A percentile compares a stretch with the other conserved stretches of the same genome.
Evolutionary conservation across 1,140 invertebrate species (phyloP).

Genomic region (Lepidurus arcticus): DNA sequence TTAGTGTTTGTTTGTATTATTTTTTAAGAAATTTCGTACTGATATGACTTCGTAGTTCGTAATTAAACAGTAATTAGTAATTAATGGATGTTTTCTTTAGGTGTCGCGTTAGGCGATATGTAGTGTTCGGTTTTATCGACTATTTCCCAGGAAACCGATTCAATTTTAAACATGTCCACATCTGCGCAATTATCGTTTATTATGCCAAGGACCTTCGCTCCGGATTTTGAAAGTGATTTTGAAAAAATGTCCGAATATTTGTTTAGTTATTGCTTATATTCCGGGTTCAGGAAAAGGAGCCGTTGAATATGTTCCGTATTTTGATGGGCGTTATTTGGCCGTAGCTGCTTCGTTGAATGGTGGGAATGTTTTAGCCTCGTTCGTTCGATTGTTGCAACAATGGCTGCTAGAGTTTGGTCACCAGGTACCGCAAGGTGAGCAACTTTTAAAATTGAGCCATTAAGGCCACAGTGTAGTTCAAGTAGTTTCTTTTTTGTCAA

Average conservation of each 20-base stretch:
- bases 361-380: slow-evolving; percentile 74
- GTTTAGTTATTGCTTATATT: too few species aligned
- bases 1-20: too few species aligned
- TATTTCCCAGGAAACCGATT: slow-evolving; percentile 52
- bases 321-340: slow-evolving; percentile 65
- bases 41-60: neutral
- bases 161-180: slow-evolving; percentile 80
- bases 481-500: too few species aligned
- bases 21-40: neutral
- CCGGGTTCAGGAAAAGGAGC: slow-evolving; percentile 31
- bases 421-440: slow-evolving; percentile 62
- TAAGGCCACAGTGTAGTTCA: neutral
- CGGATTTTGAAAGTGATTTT: slow-evolving; percentile 24
- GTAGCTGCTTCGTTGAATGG: slow-evolving; percentile 82
- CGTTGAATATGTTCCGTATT: slow-evolving; percentile 75
- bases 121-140: slow-evolving; percentile 76
- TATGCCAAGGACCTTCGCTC: slow-evolving; percentile 44
- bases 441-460: slow-evolving; percentile 28
- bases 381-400: slow-evolving; percentile 73
- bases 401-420: slow-evolving; percentile 72
- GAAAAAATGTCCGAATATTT: neutral
- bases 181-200: slow-evolving; percentile 76
- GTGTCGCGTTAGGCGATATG: slow-evolving; percentile 70
- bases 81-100: slow-evolving; percentile 36
- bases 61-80: too few species aligned